Evolutionary conservation across 2,888 invertebrate genomes (phyloP), one percentile per base, ranked within the genome.

Genomic region (Tineola bisselliella): DNA sequence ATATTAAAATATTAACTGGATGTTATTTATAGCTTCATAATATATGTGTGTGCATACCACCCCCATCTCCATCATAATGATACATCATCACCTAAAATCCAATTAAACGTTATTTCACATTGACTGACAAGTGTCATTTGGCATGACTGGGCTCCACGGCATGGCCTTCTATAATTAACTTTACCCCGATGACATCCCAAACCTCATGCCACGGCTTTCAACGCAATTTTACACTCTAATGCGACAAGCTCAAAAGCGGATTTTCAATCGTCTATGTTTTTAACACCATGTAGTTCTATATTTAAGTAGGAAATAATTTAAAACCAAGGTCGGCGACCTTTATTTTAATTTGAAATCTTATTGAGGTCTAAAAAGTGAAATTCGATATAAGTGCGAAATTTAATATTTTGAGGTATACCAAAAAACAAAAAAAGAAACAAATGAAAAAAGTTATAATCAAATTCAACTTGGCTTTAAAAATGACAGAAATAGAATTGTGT

Each of bases 41-140:
- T n/a, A n/a, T n/a, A n/a, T n/a, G n/a, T n/a, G n/a, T n/a, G n/a
- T n/a, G n/a, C n/a, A n/a, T n/a, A n/a, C 38, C 10, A 38, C 38
- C 38, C n/a, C 38, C 3, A 38, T 38, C 38, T 2, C 10, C 6
- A 10, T 10, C 15, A n/a, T 8, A 10, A 17, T 48, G 48, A 48
- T 48, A 48, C 17, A 48, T 48, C 48, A 48, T 48, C 48, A 48
- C 48, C 48, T 48, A 15, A 48, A 48, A 17, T 48, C 48, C 17
- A 48, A 48, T 48, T 48, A 48, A 48, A 48, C 17, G 15, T 48
- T 17, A 19, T 54, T 54, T 25, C 25, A 25, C 25, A 19, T 17
- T 58, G 58, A 58, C 33, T 33, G 58, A 58, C 58, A 58, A 58
- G 33, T 33, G 58, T 58, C 58, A 33, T 33, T 33, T 58, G 58